Conservation (phyloP, 2,888 invertebrate genomes). For the Spodoptera picta region DNA sequence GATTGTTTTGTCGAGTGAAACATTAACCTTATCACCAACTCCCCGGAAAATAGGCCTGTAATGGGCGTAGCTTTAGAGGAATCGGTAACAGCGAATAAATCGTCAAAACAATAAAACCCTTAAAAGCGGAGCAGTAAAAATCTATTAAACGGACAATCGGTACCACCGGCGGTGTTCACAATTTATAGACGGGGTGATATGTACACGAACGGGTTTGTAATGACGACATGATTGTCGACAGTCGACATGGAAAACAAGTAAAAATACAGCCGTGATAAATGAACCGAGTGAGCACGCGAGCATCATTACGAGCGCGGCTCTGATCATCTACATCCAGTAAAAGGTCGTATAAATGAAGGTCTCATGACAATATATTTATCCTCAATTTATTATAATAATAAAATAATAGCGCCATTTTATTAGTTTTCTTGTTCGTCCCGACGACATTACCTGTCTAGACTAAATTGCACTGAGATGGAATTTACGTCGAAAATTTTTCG, state of each 20-base stretch:
- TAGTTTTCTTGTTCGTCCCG: constrained; percentile 20
- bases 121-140: constrained; percentile 76
- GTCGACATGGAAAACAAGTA: constrained; percentile 84
- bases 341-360: constrained; percentile 45
- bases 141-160: constrained; percentile 79
- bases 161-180: constrained; percentile 84
- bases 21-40: constrained; percentile 44
- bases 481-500: constrained; percentile 41
- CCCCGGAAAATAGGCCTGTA: constrained; percentile 44
- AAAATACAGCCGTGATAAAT: constrained; percentile 85
- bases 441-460: constrained; percentile 48
- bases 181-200: constrained; percentile 83
- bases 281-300: constrained; percentile 77
- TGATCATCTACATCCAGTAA: constrained; percentile 53
- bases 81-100: constrained; percentile 61
- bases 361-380: constrained; percentile 50
- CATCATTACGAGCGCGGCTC: constrained; percentile 70
- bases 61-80: constrained; percentile 46
- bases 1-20: constrained; percentile 28
- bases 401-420: constrained; percentile 48
- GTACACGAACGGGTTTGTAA: constrained; percentile 82
- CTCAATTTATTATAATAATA: constrained; percentile 39
- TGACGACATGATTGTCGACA: constrained; percentile 87
- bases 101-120: constrained; percentile 61
- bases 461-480: constrained; percentile 41